phyloP scores from a whole-genome alignment of 2,797 vertebrate species.

The Acipenser ruthenus region DNA sequence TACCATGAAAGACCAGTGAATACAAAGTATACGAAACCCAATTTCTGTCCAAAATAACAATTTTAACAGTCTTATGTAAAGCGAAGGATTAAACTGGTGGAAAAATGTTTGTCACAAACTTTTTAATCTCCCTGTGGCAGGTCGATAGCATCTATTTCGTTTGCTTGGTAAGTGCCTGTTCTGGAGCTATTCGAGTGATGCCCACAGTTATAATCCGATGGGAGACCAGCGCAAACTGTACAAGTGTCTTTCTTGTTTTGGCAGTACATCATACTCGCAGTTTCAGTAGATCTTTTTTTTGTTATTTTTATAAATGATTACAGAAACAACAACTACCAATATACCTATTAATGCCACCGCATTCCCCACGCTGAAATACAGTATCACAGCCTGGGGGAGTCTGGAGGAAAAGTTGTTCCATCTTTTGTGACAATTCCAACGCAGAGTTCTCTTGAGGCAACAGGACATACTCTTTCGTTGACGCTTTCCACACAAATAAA shows the following conservation, averaged over 20 bases:
- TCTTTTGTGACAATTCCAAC: constrained; percentile 16
- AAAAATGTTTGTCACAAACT: no score
- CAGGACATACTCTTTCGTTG: constrained; percentile 13
- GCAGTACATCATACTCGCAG: constrained; percentile 12
- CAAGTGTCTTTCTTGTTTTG: constrained; percentile 13
- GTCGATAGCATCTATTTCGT: constrained; percentile 15
- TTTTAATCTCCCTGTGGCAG: constrained; percentile 10
- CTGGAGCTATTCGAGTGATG: constrained; percentile 11
- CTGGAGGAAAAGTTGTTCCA: background rate
- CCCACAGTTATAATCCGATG: constrained; percentile 15
- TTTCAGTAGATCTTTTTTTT: background rate
- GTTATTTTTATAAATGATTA: background rate
- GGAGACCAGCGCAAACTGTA: constrained; percentile 14
- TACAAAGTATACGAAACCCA: no score
- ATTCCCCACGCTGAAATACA: constrained; percentile 15
- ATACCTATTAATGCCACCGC: constrained; percentile 11
- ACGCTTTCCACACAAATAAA: constrained; percentile 17
- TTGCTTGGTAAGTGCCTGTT: constrained; percentile 14
- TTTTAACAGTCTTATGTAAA: no score
- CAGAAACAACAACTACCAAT: constrained; percentile 7
- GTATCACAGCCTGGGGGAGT: constrained; percentile 13
- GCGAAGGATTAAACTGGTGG: no score
- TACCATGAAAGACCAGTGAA: no score
- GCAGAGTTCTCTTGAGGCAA: constrained; percentile 19
- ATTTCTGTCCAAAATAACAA: no score